Evolutionary conservation across 1,140 invertebrate genomes (phyloP), one percentile per base, ranked within the genome.

Genomic region (Pantala flavescens): DNA sequence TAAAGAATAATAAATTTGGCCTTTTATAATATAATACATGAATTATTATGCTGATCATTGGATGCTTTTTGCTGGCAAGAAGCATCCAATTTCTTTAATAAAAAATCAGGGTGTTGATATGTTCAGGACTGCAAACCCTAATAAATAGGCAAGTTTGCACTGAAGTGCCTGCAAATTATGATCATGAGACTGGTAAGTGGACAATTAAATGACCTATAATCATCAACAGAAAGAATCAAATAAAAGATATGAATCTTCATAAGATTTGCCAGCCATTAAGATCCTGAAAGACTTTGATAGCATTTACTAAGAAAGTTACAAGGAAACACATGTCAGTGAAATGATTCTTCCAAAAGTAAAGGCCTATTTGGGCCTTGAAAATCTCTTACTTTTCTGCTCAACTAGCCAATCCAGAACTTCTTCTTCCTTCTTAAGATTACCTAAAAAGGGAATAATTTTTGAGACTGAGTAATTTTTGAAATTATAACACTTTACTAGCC

Each of bases 391-490:
- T 90, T 94, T 93, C 87, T 95, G 93, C 87, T 94, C 90, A 87
- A 95, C 87, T 86, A 95, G 90, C 93, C 93, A 96, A 87, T 93
- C 91, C 86, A 97, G 90, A 85, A 97, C 94, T 88, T 92, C 93
- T 84, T 95, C 91, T 89, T 96, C 95, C 82, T 96, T 93, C 86
- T 90, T 93, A 86, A 97, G 90, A 89, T 97, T 92, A 87, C 94
- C 94, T 96, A 89, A 81, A 90, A 91, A 89, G 85, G 71, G 23
- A 74, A 71, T 16, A 63, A 63, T 63, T 63, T 19, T 63, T 63
- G n/a, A 63, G 12, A 16, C 14, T 63, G 49, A 63, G n/a, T 63
- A 19, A 3, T 14, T 63, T 63, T 19, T 21, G n/a, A 16, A 5
- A 7, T 63, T 63, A 63, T 36, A 9, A 36, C 2, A 2, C 9